Evolutionary conservation across 2,797 vertebrate species (phyloP).

Genomic region (Salarias fasciatus): DNA sequence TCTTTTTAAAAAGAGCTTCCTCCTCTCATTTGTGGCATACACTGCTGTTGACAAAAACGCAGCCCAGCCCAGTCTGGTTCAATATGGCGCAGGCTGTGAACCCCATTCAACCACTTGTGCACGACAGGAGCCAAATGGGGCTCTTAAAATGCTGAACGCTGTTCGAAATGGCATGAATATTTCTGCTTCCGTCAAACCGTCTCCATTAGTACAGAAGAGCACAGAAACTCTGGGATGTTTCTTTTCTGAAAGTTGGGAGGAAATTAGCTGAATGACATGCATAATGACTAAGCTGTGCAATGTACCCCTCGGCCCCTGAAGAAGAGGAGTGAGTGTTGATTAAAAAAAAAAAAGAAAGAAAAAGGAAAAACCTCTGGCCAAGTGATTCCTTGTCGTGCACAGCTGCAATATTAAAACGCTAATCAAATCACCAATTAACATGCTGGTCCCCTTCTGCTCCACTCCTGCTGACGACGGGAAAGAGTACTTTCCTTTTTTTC

Average conservation of each 20-base stretch:
- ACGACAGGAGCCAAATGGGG: conserved; percentile 33
- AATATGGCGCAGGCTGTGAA: conserved; percentile 14
- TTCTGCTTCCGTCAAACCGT: conserved; percentile 31
- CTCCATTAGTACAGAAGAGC: conserved; percentile 13
- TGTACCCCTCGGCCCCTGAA: conserved; percentile 7
- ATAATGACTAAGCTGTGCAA: conserved; percentile 24
- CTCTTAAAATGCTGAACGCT: conserved; percentile 17
- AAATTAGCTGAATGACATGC: conserved; percentile 20
- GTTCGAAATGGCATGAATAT: conserved; percentile 35
- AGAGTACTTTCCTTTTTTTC: conserved; percentile 37
- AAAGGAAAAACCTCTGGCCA: conserved; percentile 37
- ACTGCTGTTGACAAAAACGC: conserved; percentile 78
- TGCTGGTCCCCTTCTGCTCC: conserved; percentile 68
- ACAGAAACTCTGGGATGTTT: not conserved
- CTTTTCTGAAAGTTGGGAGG: conserved; percentile 11
- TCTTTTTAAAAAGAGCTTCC: conserved; percentile 34
- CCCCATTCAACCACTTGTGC: conserved; percentile 21
- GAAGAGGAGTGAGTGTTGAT: conserved; percentile 32
- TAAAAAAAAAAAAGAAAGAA: conserved; percentile 11
- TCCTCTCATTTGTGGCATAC: conserved; percentile 69
- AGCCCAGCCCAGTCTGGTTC: conserved; percentile 28
- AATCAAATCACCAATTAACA: conserved; percentile 83
- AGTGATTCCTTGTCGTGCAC: conserved; percentile 55
- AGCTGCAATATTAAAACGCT: conserved; percentile 81
- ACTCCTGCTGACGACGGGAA: conserved; percentile 71